Evolutionary conservation across 23 tunicate genomes (phyloP).

Genomic region (Phallusia fumigata): DNA sequence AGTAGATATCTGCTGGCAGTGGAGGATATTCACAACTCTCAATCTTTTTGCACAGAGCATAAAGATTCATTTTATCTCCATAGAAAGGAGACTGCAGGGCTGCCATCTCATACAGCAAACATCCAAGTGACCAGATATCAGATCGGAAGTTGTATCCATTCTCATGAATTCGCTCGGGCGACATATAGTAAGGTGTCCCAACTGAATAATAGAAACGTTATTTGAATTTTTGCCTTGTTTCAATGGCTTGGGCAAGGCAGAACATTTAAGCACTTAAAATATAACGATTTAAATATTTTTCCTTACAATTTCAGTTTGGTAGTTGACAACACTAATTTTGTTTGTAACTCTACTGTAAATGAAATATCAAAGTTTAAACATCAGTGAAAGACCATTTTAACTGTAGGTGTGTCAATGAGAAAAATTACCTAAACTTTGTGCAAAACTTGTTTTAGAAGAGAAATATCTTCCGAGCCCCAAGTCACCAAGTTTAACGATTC

Average conservation of each 20-base stretch:
- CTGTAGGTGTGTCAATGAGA: background rate
- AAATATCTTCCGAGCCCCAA: conserved; percentile 89
- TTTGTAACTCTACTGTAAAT: too few relatives aligned
- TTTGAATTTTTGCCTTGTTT: too few relatives aligned
- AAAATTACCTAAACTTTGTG: conserved; percentile 87
- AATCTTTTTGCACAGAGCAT: conserved; percentile 94
- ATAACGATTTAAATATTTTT: too few relatives aligned
- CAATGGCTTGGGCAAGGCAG: too few relatives aligned
- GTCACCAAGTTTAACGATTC: conserved; percentile 95
- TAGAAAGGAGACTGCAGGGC: conserved; percentile 97
- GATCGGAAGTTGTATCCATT: conserved; percentile 98
- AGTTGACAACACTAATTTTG: too few relatives aligned
- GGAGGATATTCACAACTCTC: conserved; percentile 99
- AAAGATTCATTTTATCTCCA: conserved; percentile 97
- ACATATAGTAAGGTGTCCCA: conserved; percentile 99
- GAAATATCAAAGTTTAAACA: background rate
- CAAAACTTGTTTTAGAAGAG: conserved; percentile 94
- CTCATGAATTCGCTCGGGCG: conserved; percentile 97
- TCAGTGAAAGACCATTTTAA: background rate
- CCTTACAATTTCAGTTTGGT: too few relatives aligned
- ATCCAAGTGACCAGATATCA: conserved; percentile 98
- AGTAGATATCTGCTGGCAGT: conserved; percentile 94
- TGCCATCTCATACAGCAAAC: conserved; percentile 96
- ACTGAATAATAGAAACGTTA: too few relatives aligned
- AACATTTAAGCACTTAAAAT: too few relatives aligned